A percentile compares a stretch with the other conserved stretches of the same genome.
Conservation (phyloP, 2,888 invertebrate species). For the Luperina testacea region DNA sequence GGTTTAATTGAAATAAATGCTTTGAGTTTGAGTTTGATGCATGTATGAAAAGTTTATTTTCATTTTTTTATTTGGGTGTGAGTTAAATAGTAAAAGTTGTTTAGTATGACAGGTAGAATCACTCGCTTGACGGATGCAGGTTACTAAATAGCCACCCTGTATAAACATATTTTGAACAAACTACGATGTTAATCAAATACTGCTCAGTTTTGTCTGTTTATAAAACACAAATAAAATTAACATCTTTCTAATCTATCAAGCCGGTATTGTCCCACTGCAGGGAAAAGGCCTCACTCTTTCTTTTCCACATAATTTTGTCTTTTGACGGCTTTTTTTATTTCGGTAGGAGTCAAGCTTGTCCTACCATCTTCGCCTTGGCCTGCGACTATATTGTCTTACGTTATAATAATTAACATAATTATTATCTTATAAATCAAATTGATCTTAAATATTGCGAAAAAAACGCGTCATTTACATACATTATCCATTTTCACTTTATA, state of each 20-base stretch:
- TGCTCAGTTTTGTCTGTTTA: neutral
- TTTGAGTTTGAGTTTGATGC: too few relatives aligned
- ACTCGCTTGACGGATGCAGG: too few relatives aligned
- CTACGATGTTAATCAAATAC: neutral
- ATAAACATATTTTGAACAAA: neutral
- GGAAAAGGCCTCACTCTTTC: neutral
- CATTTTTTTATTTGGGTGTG: too few relatives aligned
- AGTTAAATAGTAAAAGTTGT: too few relatives aligned
- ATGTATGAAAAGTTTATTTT: too few relatives aligned
- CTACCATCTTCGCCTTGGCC: neutral
- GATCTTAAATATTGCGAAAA: too few relatives aligned
- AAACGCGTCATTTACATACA: conserved; percentile 4
- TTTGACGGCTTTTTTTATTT: too few relatives aligned
- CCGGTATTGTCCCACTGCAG: neutral
- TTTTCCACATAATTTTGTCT: neutral
- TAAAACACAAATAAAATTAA: neutral
- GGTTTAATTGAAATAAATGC: too few relatives aligned
- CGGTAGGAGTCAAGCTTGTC: neutral
- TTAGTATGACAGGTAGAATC: too few relatives aligned
- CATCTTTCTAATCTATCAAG: neutral
- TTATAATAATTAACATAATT: neutral
- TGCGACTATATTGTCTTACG: neutral
- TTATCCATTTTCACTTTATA: conserved; percentile 11
- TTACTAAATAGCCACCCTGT: too few relatives aligned
- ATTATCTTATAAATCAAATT: neutral